Conservation (phyloP, 2,113 vertebrate genomes). For the Tympanuchus pallidicinctus region DNA sequence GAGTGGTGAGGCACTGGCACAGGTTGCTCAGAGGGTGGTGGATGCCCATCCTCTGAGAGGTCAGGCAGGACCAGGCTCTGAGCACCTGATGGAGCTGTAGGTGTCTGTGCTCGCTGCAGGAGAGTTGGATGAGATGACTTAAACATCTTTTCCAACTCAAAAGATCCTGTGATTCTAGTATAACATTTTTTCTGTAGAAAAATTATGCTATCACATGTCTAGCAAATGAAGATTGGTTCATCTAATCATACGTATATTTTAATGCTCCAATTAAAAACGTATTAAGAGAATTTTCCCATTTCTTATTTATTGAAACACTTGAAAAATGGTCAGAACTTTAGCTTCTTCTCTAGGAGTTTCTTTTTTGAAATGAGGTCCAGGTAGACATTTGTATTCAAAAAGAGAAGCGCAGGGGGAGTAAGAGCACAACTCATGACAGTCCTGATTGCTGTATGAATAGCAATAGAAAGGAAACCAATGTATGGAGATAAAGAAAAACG, state of each 20-base stretch:
- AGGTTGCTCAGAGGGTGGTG: too few species aligned
- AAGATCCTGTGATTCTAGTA: too few species aligned
- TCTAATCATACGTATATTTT: not conserved
- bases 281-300: not conserved
- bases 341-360: not conserved
- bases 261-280: not conserved
- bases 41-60: too few species aligned
- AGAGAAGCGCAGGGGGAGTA: not conserved
- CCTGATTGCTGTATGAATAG: not conserved
- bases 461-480: not conserved
- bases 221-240: not conserved
- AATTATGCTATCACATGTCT: not conserved
- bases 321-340: constrained; percentile 9
- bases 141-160: too few species aligned
- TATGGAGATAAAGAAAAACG: not conserved
- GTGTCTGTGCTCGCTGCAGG: too few species aligned
- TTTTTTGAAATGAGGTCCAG: not conserved
- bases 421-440: not conserved
- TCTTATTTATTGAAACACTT: not conserved
- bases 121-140: too few species aligned
- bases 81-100: too few species aligned
- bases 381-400: constrained; percentile 19
- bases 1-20: too few species aligned
- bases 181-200: not conserved
- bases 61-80: too few species aligned